Conservation (phyloP, 2,113 vertebrate genomes). For the Anas platyrhynchos region DNA sequence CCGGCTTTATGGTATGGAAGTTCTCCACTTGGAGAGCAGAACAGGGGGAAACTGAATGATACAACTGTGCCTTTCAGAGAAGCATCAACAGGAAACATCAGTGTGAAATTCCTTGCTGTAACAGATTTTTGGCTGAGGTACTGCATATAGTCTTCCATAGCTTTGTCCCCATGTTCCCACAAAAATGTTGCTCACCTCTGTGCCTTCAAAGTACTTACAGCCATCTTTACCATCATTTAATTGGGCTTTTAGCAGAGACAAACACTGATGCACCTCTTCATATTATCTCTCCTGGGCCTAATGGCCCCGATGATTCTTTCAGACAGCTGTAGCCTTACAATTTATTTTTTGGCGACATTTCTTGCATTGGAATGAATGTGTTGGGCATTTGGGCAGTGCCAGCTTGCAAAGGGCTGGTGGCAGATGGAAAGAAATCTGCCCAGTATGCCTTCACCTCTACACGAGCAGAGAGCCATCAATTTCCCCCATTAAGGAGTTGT, state of each 20-base stretch:
- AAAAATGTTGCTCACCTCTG: constrained; percentile 68
- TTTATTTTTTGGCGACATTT: constrained; percentile 76
- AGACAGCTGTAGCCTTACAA: constrained; percentile 74
- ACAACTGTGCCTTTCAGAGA: constrained; percentile 68
- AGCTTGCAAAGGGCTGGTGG: constrained; percentile 81
- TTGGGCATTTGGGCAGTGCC: constrained; percentile 78
- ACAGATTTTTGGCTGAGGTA: constrained; percentile 72
- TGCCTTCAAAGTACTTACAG: constrained; percentile 47
- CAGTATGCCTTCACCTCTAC: constrained; percentile 77
- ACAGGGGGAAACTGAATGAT: constrained; percentile 72
- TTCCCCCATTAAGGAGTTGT: constrained; percentile 85
- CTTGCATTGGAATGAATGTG: constrained; percentile 72
- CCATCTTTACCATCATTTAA: constrained; percentile 69
- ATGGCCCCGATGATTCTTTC: constrained; percentile 73
- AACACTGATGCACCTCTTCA: constrained; percentile 60
- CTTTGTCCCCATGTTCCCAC: constrained; percentile 16
- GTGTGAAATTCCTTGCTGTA: constrained; percentile 72
- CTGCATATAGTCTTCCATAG: constrained; percentile 56
- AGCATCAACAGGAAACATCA: constrained; percentile 75
- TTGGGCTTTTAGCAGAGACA: constrained; percentile 68
- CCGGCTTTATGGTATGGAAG: constrained; percentile 38
- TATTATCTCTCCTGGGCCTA: constrained; percentile 70
- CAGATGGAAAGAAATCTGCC: constrained; percentile 86
- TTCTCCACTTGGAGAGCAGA: constrained; percentile 66
- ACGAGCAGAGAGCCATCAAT: constrained; percentile 79